Base-by-base conservation (phyloP, 2,797 vertebrate species). In the Acipenser ruthenus region DNA sequence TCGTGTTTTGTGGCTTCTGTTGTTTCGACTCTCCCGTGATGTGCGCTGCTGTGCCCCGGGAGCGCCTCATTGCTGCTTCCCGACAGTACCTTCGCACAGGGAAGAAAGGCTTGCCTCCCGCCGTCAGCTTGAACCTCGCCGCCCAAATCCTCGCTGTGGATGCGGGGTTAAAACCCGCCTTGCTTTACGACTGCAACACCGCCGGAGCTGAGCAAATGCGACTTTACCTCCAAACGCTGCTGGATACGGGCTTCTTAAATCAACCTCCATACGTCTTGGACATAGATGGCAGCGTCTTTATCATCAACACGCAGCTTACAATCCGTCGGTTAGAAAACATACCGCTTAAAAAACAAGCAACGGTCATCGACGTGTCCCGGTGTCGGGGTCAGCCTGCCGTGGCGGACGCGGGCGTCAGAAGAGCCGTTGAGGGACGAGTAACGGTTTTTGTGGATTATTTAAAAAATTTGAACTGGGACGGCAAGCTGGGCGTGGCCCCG, bases 141-240 rank as follows among this genome's bases (percentile, higher is more conserved):
- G 87, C 81, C 72, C 91, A 95, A 69, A 82, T 95, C 62, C 79
- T 84, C 23, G 91, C 93, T 49, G 91, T 96, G 56, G 84, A 91
- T 72, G 69, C 78, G 53, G 93, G 93, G 3, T 70, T 97, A 75
- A 98, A 97, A 81, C 91, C 94, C 1, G 84, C 93, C 50, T 67
- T 97, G 63, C 77, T 98, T 0, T 97, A 93, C 15, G 96, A 98
- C 49, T 82, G 73, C 60, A 92, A 85, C 51, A 11, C 79, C 0
- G 92, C 90, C 7, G 72, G 78, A 1, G 69, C 76, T 3, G 73
- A 83, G 2, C 87, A 92, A 68, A 76, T 98, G 67, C 83, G 84
- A 71, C 73, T 60, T 13, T 98, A 94, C 73, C 64, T 97, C 75
- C 70, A 61, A 55, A 74, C 77, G 18, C 66, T 96, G 8, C 85